Percentiles rank a stretch among this genome's conserved stretches.
Conservation (phyloP, 2,888 invertebrate genomes). For the Tetranychus piercei region DNA sequence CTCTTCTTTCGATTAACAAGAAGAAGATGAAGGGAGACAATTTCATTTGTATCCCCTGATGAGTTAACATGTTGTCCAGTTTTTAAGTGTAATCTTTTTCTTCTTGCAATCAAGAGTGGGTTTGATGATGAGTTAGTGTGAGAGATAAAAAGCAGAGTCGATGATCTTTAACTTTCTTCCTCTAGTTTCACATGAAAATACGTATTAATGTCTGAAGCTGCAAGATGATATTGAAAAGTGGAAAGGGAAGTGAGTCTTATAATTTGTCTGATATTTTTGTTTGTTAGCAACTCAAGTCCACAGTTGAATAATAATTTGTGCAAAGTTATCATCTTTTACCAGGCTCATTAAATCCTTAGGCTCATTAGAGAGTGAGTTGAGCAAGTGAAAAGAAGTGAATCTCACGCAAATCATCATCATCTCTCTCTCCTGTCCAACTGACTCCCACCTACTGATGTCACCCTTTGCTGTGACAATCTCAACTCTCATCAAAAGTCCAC, state of each 20-base stretch:
- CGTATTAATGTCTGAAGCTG: neutral
- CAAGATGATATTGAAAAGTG: neutral
- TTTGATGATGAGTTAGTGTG: neutral
- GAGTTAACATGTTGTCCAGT: neutral
- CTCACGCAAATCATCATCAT: neutral
- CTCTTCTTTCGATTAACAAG: neutral
- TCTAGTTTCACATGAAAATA: neutral
- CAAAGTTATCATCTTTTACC: neutral
- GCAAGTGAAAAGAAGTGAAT: neutral
- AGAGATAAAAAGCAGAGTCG: neutral
- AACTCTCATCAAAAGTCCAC: too few relatives aligned
- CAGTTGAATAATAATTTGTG: neutral
- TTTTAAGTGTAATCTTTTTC: neutral
- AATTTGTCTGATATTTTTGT: neutral
- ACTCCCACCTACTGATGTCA: too few relatives aligned
- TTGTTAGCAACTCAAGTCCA: neutral
- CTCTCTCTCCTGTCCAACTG: too few relatives aligned
- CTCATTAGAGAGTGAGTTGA: neutral
- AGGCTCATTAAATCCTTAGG: neutral
- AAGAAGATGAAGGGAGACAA: neutral
- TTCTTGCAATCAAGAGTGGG: neutral
- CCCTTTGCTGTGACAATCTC: too few relatives aligned
- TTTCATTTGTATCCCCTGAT: neutral
- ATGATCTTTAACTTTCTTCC: neutral
- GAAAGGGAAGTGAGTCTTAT: neutral